A percentile compares a stretch with the other conserved stretches of the same genome.
Evolutionary conservation across 1,140 invertebrate genomes (phyloP).

Genomic region (Macrocentrus cingulum): DNA sequence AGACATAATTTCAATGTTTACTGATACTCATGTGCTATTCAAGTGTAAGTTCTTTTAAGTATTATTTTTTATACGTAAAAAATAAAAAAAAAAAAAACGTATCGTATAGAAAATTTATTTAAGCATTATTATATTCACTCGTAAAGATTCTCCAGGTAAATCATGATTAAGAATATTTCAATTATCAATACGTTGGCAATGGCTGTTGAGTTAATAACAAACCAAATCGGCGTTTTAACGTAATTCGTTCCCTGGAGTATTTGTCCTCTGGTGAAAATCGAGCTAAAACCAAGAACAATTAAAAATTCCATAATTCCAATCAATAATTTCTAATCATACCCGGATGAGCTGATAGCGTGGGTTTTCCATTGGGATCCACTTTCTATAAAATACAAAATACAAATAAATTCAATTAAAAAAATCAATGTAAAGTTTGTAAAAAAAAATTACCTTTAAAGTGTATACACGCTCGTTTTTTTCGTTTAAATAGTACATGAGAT

Average conservation of each 20-base stretch:
- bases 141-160: not conserved
- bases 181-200: constrained; percentile 66
- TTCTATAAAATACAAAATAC: constrained; percentile 62
- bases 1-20: no score
- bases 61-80: no score
- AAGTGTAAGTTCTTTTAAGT: no score
- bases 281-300: constrained; percentile 59
- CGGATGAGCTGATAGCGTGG: constrained; percentile 88
- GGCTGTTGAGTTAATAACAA: constrained; percentile 85
- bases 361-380: constrained; percentile 72
- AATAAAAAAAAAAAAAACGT: no score
- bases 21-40: no score
- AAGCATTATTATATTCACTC: no score
- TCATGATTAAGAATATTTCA: not conserved
- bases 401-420: not conserved
- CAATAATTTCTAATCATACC: constrained; percentile 51
- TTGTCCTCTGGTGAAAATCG: constrained; percentile 96
- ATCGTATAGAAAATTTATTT: no score
- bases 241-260: constrained; percentile 87
- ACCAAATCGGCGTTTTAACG: constrained; percentile 87
- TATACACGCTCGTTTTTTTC: constrained; percentile 71
- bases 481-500: constrained; percentile 75
- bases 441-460: constrained; percentile 66
- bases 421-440: constrained; percentile 13
- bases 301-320: not conserved